Evolutionary conservation across 2,113 vertebrate genomes (phyloP), one percentile per base, ranked within the genome.

Genomic region (Cyphomyrus plagiostoma): DNA sequence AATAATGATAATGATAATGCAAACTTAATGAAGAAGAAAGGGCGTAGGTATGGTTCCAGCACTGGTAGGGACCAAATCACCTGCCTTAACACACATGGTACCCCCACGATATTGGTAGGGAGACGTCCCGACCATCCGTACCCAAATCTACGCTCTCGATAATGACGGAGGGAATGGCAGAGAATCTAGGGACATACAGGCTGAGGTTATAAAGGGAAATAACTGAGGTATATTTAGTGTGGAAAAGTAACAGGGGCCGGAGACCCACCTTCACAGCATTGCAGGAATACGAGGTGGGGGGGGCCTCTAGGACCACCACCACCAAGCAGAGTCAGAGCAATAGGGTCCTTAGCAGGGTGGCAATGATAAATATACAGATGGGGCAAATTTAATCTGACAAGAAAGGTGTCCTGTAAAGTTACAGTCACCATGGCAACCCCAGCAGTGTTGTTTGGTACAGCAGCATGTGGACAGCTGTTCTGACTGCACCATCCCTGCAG

Each of bases 1-100:
- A 90, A 92, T 94, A 91, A 95, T 92, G 93, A 92, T 94, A 91
- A 95, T 92, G 93, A 94, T 91, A 92, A 91, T 83, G 89, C 93
- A 93, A 92, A 89, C 91, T 93, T 94, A 94, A 92, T 95, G 95
- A 17, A 77, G 74, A 42, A 2, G 35, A 42, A 13, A 13, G 2
- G n/a, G 62, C 91, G 8, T 30, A 30, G 26, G n/a, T 70, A 30
- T 30, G 62, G 62, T 70, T 70, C n/a, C 62, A 70, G 3, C 26
- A 30, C 13, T 70, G 62, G 62, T 70, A 30, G 62, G 8, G 62
- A 70, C 26, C 62, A 70, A 30, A 70, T 26, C 39, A 45, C 15
- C 17, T 82, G 39, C 15, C 42, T 82, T 48, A 86, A 86, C 46
- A 86, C 2, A 21, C 23, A 52, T 13, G 1, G 45, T 46, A 93